A percentile compares a stretch with the other conserved stretches of the same genome.
Evolutionary conservation across 2,113 vertebrate species (phyloP).

Genomic region (Arothron firmamentum): DNA sequence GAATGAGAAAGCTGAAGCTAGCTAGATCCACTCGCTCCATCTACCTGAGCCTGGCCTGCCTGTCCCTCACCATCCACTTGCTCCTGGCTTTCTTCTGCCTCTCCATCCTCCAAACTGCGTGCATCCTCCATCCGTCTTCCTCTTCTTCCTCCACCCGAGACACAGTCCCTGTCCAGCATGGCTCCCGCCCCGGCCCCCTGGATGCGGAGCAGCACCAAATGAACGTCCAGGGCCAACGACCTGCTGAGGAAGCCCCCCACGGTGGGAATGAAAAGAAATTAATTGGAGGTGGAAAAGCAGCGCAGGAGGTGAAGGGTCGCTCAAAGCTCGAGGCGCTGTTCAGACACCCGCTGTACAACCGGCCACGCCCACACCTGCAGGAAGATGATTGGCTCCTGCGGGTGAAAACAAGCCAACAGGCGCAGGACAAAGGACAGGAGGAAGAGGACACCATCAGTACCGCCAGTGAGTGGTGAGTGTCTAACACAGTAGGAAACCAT

Average conservation of each 20-base stretch:
- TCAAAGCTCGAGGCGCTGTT: constrained; percentile 75
- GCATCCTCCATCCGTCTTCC: constrained; percentile 39
- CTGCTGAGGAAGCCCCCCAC: background rate
- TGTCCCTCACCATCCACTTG: constrained; percentile 75
- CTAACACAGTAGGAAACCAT: too few relatives aligned
- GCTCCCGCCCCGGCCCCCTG: constrained; percentile 11
- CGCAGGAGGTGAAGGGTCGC: constrained; percentile 9
- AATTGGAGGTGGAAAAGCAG: constrained; percentile 8
- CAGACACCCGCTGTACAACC: constrained; percentile 77
- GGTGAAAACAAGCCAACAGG: constrained; percentile 59
- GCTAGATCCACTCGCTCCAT: constrained; percentile 70
- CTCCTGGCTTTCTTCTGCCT: constrained; percentile 70
- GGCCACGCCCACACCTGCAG: constrained; percentile 55
- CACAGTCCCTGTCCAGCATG: constrained; percentile 14
- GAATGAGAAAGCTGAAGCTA: constrained; percentile 46
- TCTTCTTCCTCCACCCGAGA: constrained; percentile 30
- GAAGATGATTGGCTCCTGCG: constrained; percentile 79
- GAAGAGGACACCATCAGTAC: constrained; percentile 35
- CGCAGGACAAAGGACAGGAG: constrained; percentile 48
- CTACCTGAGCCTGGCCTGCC: constrained; percentile 69
- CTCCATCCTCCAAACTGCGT: constrained; percentile 45
- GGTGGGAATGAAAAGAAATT: constrained; percentile 15
- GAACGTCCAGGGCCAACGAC: background rate
- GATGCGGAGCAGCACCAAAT: constrained; percentile 7
- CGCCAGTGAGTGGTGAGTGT: constrained; percentile 61